Percentiles rank a stretch among this genome's conserved stretches.
phyloP scores from a whole-genome alignment of 2,888 invertebrate species.

The Polymixis lichenea region DNA sequence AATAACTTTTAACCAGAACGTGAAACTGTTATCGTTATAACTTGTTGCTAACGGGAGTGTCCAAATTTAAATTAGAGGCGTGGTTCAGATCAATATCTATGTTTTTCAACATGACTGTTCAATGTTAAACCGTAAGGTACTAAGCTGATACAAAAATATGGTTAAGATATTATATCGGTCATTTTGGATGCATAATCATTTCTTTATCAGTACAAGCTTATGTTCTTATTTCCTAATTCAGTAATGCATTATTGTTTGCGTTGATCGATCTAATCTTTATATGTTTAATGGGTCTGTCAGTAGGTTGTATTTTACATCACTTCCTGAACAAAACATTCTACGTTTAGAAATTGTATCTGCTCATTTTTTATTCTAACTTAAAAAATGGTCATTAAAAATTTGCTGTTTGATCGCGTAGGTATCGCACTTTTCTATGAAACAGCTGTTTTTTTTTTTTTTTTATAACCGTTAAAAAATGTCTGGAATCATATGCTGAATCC shows the following conservation, averaged over 20 bases:
- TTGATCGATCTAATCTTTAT: background rate
- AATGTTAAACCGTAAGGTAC: background rate
- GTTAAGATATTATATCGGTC: no score
- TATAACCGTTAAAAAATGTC: no score
- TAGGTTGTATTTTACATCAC: background rate
- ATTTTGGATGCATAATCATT: background rate
- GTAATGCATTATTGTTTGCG: background rate
- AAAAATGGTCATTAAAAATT: no score
- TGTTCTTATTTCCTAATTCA: background rate
- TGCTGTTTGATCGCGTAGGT: no score
- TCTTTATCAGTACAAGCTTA: background rate
- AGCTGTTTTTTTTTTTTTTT: no score
- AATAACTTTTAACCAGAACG: background rate
- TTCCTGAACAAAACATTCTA: background rate
- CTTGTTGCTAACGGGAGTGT: slow-evolving; percentile 15
- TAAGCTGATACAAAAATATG: background rate
- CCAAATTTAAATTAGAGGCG: slow-evolving; percentile 1
- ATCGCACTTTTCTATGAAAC: no score
- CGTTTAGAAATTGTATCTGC: no score
- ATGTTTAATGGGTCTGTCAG: background rate
- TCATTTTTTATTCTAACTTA: no score
- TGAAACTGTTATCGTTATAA: background rate
- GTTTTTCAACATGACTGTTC: slow-evolving; percentile 6
- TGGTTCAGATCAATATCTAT: background rate
- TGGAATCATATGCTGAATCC: no score